Conservation (phyloP, 1,140 invertebrate species). For the Eriosoma lanigerum region DNA sequence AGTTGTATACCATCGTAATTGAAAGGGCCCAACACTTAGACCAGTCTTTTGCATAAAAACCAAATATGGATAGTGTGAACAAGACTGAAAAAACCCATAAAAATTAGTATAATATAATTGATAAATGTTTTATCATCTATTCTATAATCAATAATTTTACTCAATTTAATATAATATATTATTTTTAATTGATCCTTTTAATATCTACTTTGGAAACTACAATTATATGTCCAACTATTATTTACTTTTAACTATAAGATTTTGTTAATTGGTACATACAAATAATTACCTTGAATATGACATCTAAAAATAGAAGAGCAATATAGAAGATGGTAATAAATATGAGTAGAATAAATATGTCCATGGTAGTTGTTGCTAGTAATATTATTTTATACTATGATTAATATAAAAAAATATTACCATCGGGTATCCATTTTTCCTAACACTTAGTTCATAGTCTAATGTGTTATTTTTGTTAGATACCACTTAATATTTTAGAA, state of each 20-base stretch:
- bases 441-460: too few species aligned
- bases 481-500: too few species aligned
- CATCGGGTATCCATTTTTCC: too few species aligned
- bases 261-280: background rate
- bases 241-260: background rate
- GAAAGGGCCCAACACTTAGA: constrained; percentile 69
- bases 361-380: background rate
- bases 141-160: too few species aligned
- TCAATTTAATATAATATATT: too few species aligned
- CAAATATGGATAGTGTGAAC: constrained; percentile 77
- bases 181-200: too few species aligned
- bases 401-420: too few species aligned
- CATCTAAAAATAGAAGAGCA: background rate
- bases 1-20: constrained; percentile 74
- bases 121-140: too few species aligned
- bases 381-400: too few species aligned
- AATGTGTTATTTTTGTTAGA: too few species aligned
- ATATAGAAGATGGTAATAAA: background rate
- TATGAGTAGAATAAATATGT: background rate
- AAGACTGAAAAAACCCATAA: constrained; percentile 66
- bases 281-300: constrained; percentile 22
- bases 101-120: background rate
- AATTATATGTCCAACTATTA: too few species aligned
- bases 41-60: constrained; percentile 75
- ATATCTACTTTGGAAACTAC: too few species aligned